Conservation (phyloP, 2,113 vertebrate species). For the Pimephales promelas region DNA sequence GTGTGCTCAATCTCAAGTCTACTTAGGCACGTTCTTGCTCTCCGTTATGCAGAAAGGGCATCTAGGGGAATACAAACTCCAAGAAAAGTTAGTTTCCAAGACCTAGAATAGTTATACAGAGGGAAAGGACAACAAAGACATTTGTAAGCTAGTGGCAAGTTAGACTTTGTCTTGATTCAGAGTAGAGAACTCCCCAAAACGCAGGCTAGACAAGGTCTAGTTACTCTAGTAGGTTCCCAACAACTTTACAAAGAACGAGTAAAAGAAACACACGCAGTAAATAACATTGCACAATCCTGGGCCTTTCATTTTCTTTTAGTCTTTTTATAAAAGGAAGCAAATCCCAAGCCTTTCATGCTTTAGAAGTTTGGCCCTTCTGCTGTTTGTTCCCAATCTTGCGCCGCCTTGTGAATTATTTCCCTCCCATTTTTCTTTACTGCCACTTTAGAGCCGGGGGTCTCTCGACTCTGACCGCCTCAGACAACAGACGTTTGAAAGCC, state of each 20-base stretch:
- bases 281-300: constrained; percentile 72
- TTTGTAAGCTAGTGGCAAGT: constrained; percentile 3
- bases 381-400: constrained; percentile 54
- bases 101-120: background rate
- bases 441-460: constrained; percentile 60
- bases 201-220: constrained; percentile 52
- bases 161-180: background rate
- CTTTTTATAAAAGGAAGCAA: constrained; percentile 59
- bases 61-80: constrained; percentile 7
- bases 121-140: background rate
- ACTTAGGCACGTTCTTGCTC: constrained; percentile 28
- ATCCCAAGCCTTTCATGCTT: constrained; percentile 70
- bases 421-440: constrained; percentile 60
- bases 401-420: constrained; percentile 35
- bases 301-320: constrained; percentile 66
- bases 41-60: constrained; percentile 49
- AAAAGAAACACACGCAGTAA: constrained; percentile 65
- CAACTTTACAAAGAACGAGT: constrained; percentile 58
- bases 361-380: constrained; percentile 59
- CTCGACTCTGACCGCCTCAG: constrained; percentile 56
- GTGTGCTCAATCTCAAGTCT: constrained; percentile 43
- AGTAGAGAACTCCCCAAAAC: constrained; percentile 2
- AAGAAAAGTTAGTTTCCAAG: constrained; percentile 21
- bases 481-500: constrained; percentile 66
- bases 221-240: constrained; percentile 72